Percentiles rank a stretch among this genome's conserved stretches.
phyloP scores from a whole-genome alignment of 2,113 vertebrate genomes.

The Plectropomus leopardus region DNA sequence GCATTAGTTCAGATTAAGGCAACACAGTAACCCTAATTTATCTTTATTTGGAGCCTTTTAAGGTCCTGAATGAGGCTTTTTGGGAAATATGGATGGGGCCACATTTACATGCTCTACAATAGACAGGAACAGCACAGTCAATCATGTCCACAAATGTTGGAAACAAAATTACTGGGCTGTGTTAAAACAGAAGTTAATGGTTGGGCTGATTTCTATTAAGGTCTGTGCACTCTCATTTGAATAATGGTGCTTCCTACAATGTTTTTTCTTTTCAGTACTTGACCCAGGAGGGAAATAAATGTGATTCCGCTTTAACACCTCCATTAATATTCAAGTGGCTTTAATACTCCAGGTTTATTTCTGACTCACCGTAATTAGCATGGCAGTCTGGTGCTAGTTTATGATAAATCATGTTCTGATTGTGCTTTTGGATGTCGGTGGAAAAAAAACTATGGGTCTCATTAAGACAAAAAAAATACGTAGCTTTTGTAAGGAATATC shows the following conservation, averaged over 20 bases:
- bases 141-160: conserved; percentile 70
- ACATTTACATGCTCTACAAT: conserved; percentile 76
- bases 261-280: conserved; percentile 77
- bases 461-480: conserved; percentile 22
- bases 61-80: conserved; percentile 75
- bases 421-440: conserved; percentile 35
- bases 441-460: conserved; percentile 6
- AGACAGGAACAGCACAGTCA: conserved; percentile 61
- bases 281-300: conserved; percentile 77
- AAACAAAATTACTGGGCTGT: conserved; percentile 72
- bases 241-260: conserved; percentile 82
- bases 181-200: conserved; percentile 81
- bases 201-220: conserved; percentile 79
- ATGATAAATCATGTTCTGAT: conserved; percentile 65
- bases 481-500: background rate
- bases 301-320: conserved; percentile 78
- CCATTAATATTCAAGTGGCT: conserved; percentile 86
- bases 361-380: conserved; percentile 71
- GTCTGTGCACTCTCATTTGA: conserved; percentile 84
- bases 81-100: conserved; percentile 65
- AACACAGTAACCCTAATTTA: conserved; percentile 75
- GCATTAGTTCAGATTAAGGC: conserved; percentile 75
- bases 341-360: conserved; percentile 78
- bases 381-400: conserved; percentile 44
- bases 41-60: conserved; percentile 79